Base-by-base conservation (phyloP, 2,113 vertebrate species). In the Neogobius melanostomus region DNA sequence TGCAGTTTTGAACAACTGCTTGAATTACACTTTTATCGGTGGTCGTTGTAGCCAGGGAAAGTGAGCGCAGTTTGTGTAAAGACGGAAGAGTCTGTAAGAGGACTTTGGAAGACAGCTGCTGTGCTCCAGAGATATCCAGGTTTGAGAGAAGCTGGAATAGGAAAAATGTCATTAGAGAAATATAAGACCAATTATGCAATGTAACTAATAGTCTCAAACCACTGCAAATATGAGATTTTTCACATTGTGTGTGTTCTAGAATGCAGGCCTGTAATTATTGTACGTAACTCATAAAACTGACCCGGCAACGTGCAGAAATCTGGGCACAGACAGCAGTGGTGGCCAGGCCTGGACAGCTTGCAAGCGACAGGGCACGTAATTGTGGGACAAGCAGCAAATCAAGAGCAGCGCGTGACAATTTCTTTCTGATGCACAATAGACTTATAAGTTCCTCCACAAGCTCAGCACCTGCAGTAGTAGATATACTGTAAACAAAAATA, bases 381-480 rank as follows among this genome's bases (percentile, higher is more conserved):
- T 95, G 95, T 0, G 95, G 95, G 52, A 94, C 86, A 72, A 96
- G 86, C n/a, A 96, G 87, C 17, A 96, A 91, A 62, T 95, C 95
- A 1, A 96, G 93, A 0, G 91, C 91, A 0, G 93, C 91, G 0
- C 93, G 87, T 0, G 91, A 92, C 82, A 96, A 63, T 64, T 93
- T 84, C 69, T 86, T 90, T 45, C 85, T 91, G 15, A 70, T 65
- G 0, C 88, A 91, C 73, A 95, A 80, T 17, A 95, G 21, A 68
- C 1, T 17, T 5, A 89, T 87, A 72, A 96, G 91, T 51, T 95
- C 92, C 85, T 95, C 92, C 1, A 95, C 85, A 70, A 95, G 75
- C 0, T 89, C 85, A 3, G 84, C 71, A 0, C 91, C 92, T 93
- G 51, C 28, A 46, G 60, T 11, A 14, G 36, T 56, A 11, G 21